Evolutionary conservation across 1,140 invertebrate genomes (phyloP), one percentile per base, ranked within the genome.

Genomic region (Episyrphus balteatus): DNA sequence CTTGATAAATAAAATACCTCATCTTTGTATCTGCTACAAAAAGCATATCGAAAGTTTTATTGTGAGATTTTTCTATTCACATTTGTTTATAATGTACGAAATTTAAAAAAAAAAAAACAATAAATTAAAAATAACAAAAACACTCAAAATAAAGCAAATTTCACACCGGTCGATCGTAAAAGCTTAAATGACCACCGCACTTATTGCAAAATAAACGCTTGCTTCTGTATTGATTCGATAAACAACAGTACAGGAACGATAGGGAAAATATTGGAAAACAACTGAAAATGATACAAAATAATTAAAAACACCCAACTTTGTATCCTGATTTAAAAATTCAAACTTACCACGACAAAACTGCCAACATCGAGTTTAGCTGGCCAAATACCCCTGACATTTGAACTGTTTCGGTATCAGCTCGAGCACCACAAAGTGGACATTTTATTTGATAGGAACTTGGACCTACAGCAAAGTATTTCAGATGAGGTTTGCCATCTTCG

Each of bases 101-200:
- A 26, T 26, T 26, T 26, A 26, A 26, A 26, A 36, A 12, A 6
- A 36, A 36, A n/a, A n/a, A 36, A 36, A 36, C 3, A 12, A 5
- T n/a, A 5, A 36, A 36, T n/a, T 36, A n/a, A n/a, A n/a, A n/a
- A n/a, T n/a, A n/a, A n/a, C n/a, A n/a, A n/a, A n/a, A n/a, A n/a
- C n/a, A n/a, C n/a, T 36, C 12, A 36, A 36, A 36, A 36, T 5
- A 36, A 36, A n/a, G n/a, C n/a, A n/a, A 42, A 15, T n/a, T 18
- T 48, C 54, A 61, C 45, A 50, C 53, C 42, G 61, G 62, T 26
- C 62, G 59, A 54, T 55, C 57, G 44, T 59, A 62, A 53, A 55
- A 66, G 43, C 62, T 62, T 57, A 66, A 46, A 46, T 66, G 60
- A 9, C 62, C 62, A n/a, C 62, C 62, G 45, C 62, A 66, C 31